Percentiles rank a stretch among this genome's conserved stretches.
Evolutionary conservation across 2,888 invertebrate species (phyloP).

Genomic region (Odontocolon sp.): DNA sequence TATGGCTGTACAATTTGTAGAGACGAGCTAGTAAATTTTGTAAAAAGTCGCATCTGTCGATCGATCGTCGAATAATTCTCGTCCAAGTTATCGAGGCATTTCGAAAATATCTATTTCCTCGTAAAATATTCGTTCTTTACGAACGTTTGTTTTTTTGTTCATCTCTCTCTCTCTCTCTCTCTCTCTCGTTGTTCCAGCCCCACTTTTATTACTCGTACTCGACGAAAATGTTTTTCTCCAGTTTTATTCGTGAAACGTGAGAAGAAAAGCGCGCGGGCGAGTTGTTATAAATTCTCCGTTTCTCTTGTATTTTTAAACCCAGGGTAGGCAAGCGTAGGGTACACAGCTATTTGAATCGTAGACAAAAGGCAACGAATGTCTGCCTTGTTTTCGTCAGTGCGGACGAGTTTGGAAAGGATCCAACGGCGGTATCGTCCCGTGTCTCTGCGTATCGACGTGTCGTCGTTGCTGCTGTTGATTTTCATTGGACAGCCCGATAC

Average conservation of each 20-base stretch:
- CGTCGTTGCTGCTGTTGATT: conserved; percentile 62
- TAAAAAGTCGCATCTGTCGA: conserved; percentile 5
- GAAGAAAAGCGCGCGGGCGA: conserved; percentile 33
- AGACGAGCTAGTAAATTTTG: conserved; percentile 31
- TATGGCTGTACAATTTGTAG: conserved; percentile 53
- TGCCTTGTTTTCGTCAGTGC: conserved; percentile 78
- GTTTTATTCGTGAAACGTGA: too few relatives aligned
- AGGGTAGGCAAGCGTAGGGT: conserved; percentile 78
- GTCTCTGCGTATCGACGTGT: conserved; percentile 54
- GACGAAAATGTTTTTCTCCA: too few relatives aligned
- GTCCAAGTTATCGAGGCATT: too few relatives aligned
- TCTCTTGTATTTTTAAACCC: conserved; percentile 69
- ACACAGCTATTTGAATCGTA: conserved; percentile 76
- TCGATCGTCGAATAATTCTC: background rate
- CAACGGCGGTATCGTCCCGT: conserved; percentile 69
- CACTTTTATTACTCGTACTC: too few relatives aligned
- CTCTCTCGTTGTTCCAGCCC: too few relatives aligned
- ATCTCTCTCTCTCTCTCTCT: too few relatives aligned
- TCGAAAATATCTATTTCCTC: too few relatives aligned
- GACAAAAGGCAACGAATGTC: conserved; percentile 78
- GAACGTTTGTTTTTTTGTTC: too few relatives aligned
- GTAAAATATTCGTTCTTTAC: too few relatives aligned
- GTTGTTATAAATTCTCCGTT: conserved; percentile 7
- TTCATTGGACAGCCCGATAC: too few relatives aligned
- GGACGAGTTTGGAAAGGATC: conserved; percentile 70